A percentile compares a stretch with the other conserved stretches of the same genome.
phyloP scores from a whole-genome alignment of 2,888 invertebrate genomes.

The Dolichomitus sp. region DNA sequence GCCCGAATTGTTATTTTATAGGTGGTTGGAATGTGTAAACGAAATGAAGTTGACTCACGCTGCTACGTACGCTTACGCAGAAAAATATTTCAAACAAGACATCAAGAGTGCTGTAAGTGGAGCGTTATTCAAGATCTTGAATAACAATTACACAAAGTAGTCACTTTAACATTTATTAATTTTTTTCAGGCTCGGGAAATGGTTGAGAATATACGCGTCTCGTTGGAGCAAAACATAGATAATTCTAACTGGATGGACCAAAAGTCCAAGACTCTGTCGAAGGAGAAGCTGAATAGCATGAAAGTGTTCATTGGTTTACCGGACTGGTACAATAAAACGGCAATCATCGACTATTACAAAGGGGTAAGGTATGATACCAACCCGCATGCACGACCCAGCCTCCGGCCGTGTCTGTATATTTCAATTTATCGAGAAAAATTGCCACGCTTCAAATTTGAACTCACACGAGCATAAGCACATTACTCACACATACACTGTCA shows the following conservation, averaged over 20 bases:
- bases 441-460: no score
- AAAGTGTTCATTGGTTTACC: conserved; percentile 88
- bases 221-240: conserved; percentile 87
- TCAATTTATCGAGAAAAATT: neutral
- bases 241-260: conserved; percentile 88
- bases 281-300: conserved; percentile 87
- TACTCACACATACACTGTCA: no score
- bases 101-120: conserved; percentile 51
- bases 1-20: conserved; percentile 18
- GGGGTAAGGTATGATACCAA: conserved; percentile 81
- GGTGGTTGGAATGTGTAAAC: conserved; percentile 59
- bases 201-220: conserved; percentile 87
- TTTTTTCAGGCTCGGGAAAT: conserved; percentile 84
- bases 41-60: conserved; percentile 61
- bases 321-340: conserved; percentile 87
- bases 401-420: neutral
- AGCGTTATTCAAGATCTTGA: conserved; percentile 2
- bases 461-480: no score
- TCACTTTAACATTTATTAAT: neutral
- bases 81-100: conserved; percentile 55
- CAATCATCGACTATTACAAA: conserved; percentile 87
- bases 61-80: conserved; percentile 53
- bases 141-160: neutral
- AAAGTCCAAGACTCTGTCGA: conserved; percentile 86
- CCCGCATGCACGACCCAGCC: neutral